Conservation (phyloP, 92 coral and sea anemone genomes). For the Zoanthus sansibaricus region DNA sequence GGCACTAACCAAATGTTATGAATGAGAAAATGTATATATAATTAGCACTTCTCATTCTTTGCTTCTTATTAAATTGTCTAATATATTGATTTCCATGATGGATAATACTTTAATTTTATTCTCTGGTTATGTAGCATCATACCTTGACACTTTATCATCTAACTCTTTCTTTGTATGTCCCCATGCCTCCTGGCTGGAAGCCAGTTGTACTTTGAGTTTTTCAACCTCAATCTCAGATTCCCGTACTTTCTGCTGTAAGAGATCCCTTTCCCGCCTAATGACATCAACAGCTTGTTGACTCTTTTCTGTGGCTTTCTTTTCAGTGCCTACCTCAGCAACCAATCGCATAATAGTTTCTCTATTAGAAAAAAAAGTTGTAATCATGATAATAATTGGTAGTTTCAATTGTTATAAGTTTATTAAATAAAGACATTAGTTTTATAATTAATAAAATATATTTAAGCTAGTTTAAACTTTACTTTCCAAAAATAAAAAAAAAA, state of each 20-base stretch:
- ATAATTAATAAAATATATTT: no score
- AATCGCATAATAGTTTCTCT: constrained; percentile 98
- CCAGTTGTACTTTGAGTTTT: constrained; percentile 78
- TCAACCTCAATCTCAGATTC: constrained; percentile 90
- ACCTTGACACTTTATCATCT: constrained; percentile 87
- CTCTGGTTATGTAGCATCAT: not conserved
- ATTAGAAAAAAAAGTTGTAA: not conserved
- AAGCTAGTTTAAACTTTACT: no score
- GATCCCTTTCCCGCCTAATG: constrained; percentile 83
- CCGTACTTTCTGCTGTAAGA: constrained; percentile 82
- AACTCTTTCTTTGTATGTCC: constrained; percentile 74
- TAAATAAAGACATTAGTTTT: not conserved
- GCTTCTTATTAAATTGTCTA: no score
- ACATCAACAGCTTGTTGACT: constrained; percentile 75
- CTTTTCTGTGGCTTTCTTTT: constrained; percentile 87
- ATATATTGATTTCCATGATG: no score
- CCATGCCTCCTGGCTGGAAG: constrained; percentile 99
- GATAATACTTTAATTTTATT: no score
- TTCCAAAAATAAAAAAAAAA: no score
- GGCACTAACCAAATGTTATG: no score
- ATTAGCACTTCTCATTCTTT: no score
- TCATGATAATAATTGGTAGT: not conserved
- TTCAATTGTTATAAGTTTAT: not conserved
- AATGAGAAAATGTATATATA: no score
- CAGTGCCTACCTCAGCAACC: constrained; percentile 97